phyloP scores from a whole-genome alignment of 92 coral and sea anemone species.

The Blastomussa wellsi region DNA sequence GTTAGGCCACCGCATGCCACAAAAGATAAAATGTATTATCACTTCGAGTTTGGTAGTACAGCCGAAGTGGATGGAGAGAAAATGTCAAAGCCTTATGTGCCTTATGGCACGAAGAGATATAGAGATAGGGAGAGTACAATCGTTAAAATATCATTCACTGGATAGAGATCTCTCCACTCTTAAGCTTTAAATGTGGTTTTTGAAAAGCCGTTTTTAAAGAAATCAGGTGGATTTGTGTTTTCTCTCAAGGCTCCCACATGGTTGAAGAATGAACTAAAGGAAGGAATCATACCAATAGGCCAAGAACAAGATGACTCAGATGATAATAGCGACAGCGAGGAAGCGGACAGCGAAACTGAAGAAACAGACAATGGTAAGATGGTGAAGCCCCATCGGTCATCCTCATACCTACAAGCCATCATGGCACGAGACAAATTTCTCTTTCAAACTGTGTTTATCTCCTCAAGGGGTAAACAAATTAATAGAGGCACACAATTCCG shows the following conservation, averaged over 20 bases:
- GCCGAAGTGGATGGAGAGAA: no score
- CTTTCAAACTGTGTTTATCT: neutral
- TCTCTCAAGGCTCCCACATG: conserved; percentile 90
- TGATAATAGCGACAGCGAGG: conserved; percentile 79
- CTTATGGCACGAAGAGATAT: no score
- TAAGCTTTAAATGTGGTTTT: no score
- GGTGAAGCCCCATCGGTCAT: neutral
- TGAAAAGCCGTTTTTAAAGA: neutral
- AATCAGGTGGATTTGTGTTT: neutral
- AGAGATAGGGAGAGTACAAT: no score
- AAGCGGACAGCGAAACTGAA: conserved; percentile 74
- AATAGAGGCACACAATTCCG: neutral
- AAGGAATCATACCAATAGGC: conserved; percentile 67
- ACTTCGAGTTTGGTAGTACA: neutral
- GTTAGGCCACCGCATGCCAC: no score
- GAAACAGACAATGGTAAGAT: conserved; percentile 61
- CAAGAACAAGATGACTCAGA: conserved; percentile 85
- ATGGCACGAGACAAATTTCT: neutral
- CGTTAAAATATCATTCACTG: neutral
- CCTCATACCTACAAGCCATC: no score
- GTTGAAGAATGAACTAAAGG: conserved; percentile 88
- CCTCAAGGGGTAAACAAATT: neutral
- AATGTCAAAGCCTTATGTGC: no score
- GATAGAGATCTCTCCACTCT: neutral
- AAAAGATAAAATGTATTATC: no score